Base-by-base conservation (phyloP, 2,888 invertebrate species). In the Parnassius glacialis region DNA sequence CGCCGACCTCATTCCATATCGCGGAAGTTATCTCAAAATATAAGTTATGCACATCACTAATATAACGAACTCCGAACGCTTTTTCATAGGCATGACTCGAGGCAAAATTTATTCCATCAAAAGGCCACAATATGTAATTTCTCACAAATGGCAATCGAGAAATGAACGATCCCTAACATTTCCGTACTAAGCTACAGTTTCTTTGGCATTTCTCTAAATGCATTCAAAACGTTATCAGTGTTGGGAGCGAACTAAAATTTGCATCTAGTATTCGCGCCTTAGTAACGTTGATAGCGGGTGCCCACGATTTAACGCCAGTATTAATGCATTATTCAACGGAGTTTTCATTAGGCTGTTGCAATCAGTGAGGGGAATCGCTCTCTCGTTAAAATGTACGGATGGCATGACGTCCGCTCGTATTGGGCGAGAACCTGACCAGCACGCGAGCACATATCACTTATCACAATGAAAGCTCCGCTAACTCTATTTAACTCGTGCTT, bases 291-390 rank as follows among this genome's bases (percentile, higher is more conserved):
- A 88, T 87, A 85, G 86, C 84, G 80, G 81, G 84, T 85, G 85
- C 87, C 87, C 90, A 90, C 90, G 90, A 89, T 90, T 90, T 89
- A 90, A 90, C 89, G 89, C 90, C 85, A 76, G 87, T 89, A 88
- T 90, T 86, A 89, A 90, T 91, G 90, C 90, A 91, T 91, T 91
- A 90, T 91, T 91, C 90, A 91, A 81, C 83, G 81, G 84, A 81
- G 88, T 89, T 91, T 91, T 90, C 90, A 91, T 91, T 91, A 90
- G 84, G 77, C 83, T 84, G 84, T 85, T 80, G 76, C 78, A 88
- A 91, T 91, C 90, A 84, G 84, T 76, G 79, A 77, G 80, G 73
- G 74, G 54, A 79, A 91, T 91, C 90, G 84, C 83, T 84, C 85
- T 87, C 90, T 90, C 89, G 89, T 90, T 91, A 90, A 85, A 88